These are phyloP conservation scores for Hesperia comma DNA, from an alignment of 2,888 invertebrate species.

Conservation along the genomic window DNA sequence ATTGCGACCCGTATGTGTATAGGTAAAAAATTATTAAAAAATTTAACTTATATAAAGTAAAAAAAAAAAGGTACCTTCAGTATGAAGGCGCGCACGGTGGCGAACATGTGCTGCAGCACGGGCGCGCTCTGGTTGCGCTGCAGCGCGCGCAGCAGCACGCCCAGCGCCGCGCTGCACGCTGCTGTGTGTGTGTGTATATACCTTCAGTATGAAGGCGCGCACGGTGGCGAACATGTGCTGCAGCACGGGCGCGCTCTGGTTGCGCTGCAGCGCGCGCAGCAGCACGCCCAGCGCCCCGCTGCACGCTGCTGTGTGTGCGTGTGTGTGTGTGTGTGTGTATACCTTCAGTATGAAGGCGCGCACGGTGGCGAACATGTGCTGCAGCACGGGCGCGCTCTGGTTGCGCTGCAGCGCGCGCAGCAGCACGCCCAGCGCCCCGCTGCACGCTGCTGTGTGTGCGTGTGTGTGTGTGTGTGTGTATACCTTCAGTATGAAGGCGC, in stretches of 20 bases:
- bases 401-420: slow-evolving; percentile 95
- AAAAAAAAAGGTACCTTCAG: too few relatives aligned
- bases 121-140: slow-evolving; percentile 96
- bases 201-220: slow-evolving; percentile 94
- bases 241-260: slow-evolving; percentile 95
- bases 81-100: slow-evolving; percentile 95
- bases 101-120: slow-evolving; percentile 96
- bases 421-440: slow-evolving; percentile 92
- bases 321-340: neutral
- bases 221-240: slow-evolving; percentile 97
- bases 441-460: slow-evolving; percentile 86
- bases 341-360: slow-evolving; percentile 95
- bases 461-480: neutral
- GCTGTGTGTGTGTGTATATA: slow-evolving; percentile 47
- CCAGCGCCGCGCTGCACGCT: slow-evolving; percentile 89
- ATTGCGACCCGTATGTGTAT: too few relatives aligned
- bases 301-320: slow-evolving; percentile 85
- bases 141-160: slow-evolving; percentile 93
- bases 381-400: slow-evolving; percentile 94
- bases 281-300: slow-evolving; percentile 93
- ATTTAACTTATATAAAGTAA: too few relatives aligned
- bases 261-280: slow-evolving; percentile 93
- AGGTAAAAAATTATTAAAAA: too few relatives aligned
- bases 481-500: slow-evolving; percentile 95
- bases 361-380: slow-evolving; percentile 96